Evolutionary conservation across 2,888 invertebrate genomes (phyloP).

Genomic region (Graphium colonna): DNA sequence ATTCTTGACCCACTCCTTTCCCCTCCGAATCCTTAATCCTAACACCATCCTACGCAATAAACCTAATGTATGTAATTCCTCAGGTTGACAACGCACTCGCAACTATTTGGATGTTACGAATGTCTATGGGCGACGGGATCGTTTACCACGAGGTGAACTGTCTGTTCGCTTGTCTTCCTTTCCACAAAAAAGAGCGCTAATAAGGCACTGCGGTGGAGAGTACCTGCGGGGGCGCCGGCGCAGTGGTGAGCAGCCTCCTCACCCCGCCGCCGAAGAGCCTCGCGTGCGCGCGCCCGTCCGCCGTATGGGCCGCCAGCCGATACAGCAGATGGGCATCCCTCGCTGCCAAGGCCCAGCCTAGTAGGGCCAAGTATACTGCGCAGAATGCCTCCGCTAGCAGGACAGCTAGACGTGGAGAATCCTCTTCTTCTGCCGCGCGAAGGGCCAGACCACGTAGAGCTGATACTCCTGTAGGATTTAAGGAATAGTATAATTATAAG

Average conservation of each 20-base stretch:
- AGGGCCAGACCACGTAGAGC: constrained; percentile 93
- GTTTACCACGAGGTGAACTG: too few relatives aligned
- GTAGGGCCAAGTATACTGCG: constrained; percentile 94
- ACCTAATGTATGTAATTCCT: too few relatives aligned
- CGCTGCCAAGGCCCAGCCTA: constrained; percentile 95
- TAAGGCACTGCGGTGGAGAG: too few relatives aligned
- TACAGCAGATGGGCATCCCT: constrained; percentile 96
- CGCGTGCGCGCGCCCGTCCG: constrained; percentile 89
- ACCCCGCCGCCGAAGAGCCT: constrained; percentile 94
- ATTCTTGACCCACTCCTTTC: too few relatives aligned
- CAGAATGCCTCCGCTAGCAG: constrained; percentile 96
- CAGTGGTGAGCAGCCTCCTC: constrained; percentile 89
- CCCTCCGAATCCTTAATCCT: too few relatives aligned
- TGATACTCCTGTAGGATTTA: constrained; percentile 91
- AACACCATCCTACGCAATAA: too few relatives aligned
- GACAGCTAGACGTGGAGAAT: constrained; percentile 94
- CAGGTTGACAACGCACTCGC: too few relatives aligned
- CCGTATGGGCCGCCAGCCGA: constrained; percentile 90
- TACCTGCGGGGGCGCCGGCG: constrained; percentile 77
- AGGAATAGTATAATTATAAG: too few relatives aligned
- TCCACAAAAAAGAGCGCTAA: too few relatives aligned
- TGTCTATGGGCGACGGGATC: too few relatives aligned
- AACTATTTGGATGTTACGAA: too few relatives aligned
- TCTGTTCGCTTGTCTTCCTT: too few relatives aligned
- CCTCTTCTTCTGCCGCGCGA: constrained; percentile 96